These are phyloP conservation scores for Platypus cylindrus DNA, from an alignment of 2,888 invertebrate genomes.

Conservation along the genomic window DNA sequence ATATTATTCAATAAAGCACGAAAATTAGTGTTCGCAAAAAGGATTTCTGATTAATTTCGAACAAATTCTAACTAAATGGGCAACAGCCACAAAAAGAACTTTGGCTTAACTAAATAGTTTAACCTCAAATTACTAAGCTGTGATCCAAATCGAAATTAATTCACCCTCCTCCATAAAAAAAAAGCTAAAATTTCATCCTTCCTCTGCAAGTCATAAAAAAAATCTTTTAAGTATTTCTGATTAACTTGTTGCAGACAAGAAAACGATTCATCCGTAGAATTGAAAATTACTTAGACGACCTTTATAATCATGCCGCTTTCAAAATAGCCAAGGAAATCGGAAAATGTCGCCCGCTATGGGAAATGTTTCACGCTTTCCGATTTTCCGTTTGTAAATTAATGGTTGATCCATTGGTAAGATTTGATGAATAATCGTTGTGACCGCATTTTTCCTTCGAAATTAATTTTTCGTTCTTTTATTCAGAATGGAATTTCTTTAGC, in stretches of 20 bases:
- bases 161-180: too few relatives aligned
- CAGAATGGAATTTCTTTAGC: constrained; percentile 30
- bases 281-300: constrained; percentile 38
- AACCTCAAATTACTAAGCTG: too few relatives aligned
- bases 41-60: too few relatives aligned
- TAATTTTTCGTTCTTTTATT: too few relatives aligned
- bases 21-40: too few relatives aligned
- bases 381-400: constrained; percentile 49
- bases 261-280: constrained; percentile 19
- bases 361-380: constrained; percentile 53
- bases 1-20: too few relatives aligned
- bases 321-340: constrained; percentile 53
- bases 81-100: too few relatives aligned
- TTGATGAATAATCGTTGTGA: neutral
- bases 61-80: too few relatives aligned
- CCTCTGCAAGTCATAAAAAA: neutral
- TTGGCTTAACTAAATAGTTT: too few relatives aligned
- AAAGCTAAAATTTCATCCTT: too few relatives aligned
- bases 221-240: neutral
- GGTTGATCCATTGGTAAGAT: constrained; percentile 49
- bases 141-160: too few relatives aligned
- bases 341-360: constrained; percentile 58
- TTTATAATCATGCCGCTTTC: constrained; percentile 47
- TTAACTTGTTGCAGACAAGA: constrained; percentile 14
- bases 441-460: too few relatives aligned